Base-by-base conservation (phyloP, 2,888 invertebrate species). In the Trilocha varians region DNA sequence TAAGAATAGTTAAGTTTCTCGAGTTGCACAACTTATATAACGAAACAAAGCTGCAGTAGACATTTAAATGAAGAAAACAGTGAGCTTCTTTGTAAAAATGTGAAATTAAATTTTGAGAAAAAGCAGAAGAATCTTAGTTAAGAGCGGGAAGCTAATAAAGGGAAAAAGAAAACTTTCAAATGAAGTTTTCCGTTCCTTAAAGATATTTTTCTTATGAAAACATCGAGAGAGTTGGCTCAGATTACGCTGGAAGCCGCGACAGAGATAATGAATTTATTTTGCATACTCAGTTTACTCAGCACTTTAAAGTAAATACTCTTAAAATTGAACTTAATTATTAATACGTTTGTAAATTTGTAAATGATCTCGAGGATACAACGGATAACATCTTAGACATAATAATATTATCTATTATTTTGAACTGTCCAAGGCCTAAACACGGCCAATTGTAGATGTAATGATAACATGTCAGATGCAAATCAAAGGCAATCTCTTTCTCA, bases 181-280 rank as follows among this genome's bases (percentile, higher is more conserved):
- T 65, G 60, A 77, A 77, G 73, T 74, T 75, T 74, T 69, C 65
- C 65, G 71, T 65, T 58, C 59, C 63, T 60, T 53, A 62, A 60
- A 73, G 74, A 75, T 65, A 64, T 64, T 69, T 75, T 75, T 67
- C 68, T 71, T 70, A 70, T 72, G 65, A 70, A 74, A 74, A 73
- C 67, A 69, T 66, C 62, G 59, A 55, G 62, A 59, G 62, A 70
- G 60, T 63, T 59, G 55, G 61, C 62, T 65, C 59, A 58, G 66
- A 65, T 68, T 70, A 62, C 61, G 52, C 56, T 55, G 57, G 65
- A 59, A 57, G 45, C 50, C 49, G 43, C 49, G 53, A 58, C 57
- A 60, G 56, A 47, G 41, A 55, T 69, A 67, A 65, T 65, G 55
- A 64, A 63, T 65, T 65, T 62, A 63, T 59, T 66, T 57, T 58